A percentile compares a stretch with the other conserved stretches of the same genome.
Evolutionary conservation across 2,797 vertebrate genomes (phyloP).

Genomic region (Muraenolepis orangiensis): DNA sequence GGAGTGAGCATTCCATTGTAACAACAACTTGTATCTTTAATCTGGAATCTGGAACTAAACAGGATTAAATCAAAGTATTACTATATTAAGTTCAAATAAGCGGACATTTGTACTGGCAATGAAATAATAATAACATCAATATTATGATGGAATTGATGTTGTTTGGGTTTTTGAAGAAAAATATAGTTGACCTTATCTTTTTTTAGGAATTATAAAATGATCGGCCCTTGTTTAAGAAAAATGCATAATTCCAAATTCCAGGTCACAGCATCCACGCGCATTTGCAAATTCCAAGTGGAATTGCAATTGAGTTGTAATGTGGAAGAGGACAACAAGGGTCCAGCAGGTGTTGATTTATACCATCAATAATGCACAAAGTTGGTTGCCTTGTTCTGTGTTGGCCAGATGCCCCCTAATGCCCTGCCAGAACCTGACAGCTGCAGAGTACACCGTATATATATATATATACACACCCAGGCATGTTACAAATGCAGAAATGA

Average conservation of each 20-base stretch:
- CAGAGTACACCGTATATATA: slow-evolving; percentile 81
- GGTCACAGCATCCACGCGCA: background rate
- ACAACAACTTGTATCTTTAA: no score
- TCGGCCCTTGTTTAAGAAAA: background rate
- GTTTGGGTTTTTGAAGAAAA: no score
- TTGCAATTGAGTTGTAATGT: background rate
- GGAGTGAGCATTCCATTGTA: no score
- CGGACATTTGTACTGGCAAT: background rate
- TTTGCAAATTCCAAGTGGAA: background rate
- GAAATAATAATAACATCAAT: background rate
- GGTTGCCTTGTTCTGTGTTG: slow-evolving; percentile 75
- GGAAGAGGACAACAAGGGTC: slow-evolving; percentile 10
- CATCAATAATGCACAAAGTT: slow-evolving; percentile 91
- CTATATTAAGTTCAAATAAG: background rate
- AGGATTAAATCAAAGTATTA: slow-evolving; percentile 2
- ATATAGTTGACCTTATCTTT: background rate
- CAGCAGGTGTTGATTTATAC: slow-evolving; percentile 84
- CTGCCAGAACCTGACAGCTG: slow-evolving; percentile 84
- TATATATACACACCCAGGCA: no score
- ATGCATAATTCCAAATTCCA: background rate
- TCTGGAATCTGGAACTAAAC: no score
- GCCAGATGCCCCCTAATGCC: slow-evolving; percentile 80
- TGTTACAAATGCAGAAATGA: slow-evolving; percentile 83
- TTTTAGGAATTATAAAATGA: background rate
- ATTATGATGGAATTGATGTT: no score